phyloP scores from a whole-genome alignment of 2,113 vertebrate genomes.

The Pipra filicauda region DNA sequence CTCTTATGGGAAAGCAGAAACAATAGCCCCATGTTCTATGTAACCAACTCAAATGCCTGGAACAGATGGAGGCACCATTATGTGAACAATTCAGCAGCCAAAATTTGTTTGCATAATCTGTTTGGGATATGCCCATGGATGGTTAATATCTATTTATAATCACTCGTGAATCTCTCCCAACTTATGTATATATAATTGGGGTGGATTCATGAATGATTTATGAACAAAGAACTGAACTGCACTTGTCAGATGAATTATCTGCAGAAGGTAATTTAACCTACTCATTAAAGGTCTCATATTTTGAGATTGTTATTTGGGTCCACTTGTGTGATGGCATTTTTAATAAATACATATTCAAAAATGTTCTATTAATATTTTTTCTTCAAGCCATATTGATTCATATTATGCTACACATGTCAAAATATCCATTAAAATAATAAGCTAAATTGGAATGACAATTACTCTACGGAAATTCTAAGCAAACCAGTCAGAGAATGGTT shows the following conservation, averaged over 20 bases:
- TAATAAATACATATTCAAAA: neutral
- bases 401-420: neutral
- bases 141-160: constrained; percentile 40
- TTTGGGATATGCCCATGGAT: constrained; percentile 1
- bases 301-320: constrained; percentile 23
- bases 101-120: constrained; percentile 55
- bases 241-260: constrained; percentile 7
- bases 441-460: neutral
- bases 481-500: neutral
- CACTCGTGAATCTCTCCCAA: neutral
- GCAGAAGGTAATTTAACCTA: neutral
- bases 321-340: neutral
- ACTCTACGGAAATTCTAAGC: neutral
- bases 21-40: neutral
- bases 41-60: constrained; percentile 6
- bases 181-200: neutral
- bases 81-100: neutral
- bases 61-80: constrained; percentile 43
- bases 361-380: neutral
- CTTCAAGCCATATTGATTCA: neutral
- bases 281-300: neutral
- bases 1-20: neutral
- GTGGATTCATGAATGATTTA: constrained; percentile 24
- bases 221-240: neutral
- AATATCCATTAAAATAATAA: neutral